Evolutionary conservation across 1,140 invertebrate genomes (phyloP), one percentile per base, ranked within the genome.

Genomic region (Pogonus chalceus): DNA sequence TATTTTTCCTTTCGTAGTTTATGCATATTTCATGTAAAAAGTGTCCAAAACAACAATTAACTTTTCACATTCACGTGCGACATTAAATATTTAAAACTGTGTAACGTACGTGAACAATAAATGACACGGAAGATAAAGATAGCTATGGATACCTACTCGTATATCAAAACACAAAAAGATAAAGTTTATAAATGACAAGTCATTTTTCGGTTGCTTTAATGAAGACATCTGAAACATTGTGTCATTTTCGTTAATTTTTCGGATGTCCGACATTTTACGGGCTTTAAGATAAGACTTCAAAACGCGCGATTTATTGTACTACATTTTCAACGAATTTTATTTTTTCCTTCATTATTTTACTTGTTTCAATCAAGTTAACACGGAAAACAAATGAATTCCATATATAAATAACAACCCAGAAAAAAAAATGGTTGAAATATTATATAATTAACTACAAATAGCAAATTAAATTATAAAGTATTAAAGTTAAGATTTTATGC

Each of bases 221-320:
- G 37, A 43, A 43, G 37, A 43, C 9, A 16, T 43, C 18, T 31
- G n/a, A 31, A 7, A 31, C 26, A 31, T 7, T 14, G 7, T 12
- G 37, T 43, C 37, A 43, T 43, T 43, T 43, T 43, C 37, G 37
- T 43, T 43, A 43, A 43, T 43, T 43, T 18, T 43, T 18, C 37
- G 37, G 37, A 18, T 31, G 26, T 14, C 14, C 7, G 37, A 10
- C 18, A 43, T 4, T 43, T 12, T 43, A 43, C 18, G 18, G 37
- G 7, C 3, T 43, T 43, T 12, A 16, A 7, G 37, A 43, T 43
- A 43, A 43, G 18, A 43, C n/a, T n/a, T n/a, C n/a, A n/a, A n/a
- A n/a, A n/a, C n/a, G n/a, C n/a, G n/a, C n/a, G n/a, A n/a, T n/a
- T n/a, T n/a, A n/a, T n/a, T n/a, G n/a, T n/a, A n/a, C n/a, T n/a